These are phyloP conservation scores for Epistrophe grossulariae DNA, from an alignment of 2,888 invertebrate species.

Conservation along the genomic window DNA sequence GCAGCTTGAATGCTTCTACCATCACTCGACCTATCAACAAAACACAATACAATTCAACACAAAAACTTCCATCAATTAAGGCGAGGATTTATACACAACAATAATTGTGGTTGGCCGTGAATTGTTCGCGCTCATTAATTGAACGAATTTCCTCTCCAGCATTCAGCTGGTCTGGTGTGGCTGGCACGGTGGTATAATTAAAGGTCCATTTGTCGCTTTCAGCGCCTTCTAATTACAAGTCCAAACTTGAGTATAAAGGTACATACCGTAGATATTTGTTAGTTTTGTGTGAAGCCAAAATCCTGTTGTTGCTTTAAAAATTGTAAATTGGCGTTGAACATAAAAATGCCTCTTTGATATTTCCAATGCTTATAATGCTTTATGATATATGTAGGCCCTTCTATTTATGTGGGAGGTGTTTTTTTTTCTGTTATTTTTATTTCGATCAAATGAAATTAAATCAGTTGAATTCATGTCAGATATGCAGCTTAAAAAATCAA, in stretches of 20 bases:
- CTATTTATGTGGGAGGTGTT: neutral
- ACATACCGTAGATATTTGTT: neutral
- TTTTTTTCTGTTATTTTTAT: neutral
- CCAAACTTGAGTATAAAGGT: neutral
- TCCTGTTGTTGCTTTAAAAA: neutral
- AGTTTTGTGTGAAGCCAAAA: constrained; percentile 5
- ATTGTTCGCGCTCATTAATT: constrained; percentile 70
- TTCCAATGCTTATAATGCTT: neutral
- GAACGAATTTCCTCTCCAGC: constrained; percentile 54
- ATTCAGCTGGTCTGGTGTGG: constrained; percentile 2
- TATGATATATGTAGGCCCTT: too few species aligned
- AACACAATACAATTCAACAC: constrained; percentile 59
- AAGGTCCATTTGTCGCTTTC: constrained; percentile 58
- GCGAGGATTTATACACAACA: constrained; percentile 54
- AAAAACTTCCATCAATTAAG: constrained; percentile 70
- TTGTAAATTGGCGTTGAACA: neutral
- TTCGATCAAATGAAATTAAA: neutral
- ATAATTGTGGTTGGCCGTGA: constrained; percentile 65
- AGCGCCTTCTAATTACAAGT: constrained; percentile 60
- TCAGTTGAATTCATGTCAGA: neutral
- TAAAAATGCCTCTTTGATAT: neutral
- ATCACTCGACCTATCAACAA: constrained; percentile 42
- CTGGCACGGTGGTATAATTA: constrained; percentile 46
- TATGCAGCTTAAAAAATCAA: too few species aligned
- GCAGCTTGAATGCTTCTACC: constrained; percentile 1